A percentile compares a stretch with the other conserved stretches of the same genome.
Conservation (phyloP, 2,888 invertebrate species). For the Drosophila tanythrix region DNA sequence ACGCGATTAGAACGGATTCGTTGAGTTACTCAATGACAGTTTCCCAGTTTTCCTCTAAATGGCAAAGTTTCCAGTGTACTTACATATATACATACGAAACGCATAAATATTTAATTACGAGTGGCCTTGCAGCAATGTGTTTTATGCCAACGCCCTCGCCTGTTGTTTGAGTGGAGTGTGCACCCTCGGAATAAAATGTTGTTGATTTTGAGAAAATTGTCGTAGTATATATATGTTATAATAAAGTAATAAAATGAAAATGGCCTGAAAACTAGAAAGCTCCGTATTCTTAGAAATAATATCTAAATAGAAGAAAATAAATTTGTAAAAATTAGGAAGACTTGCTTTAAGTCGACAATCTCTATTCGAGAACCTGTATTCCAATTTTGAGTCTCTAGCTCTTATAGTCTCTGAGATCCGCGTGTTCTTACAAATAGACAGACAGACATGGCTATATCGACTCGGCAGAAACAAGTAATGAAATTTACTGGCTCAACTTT, state of each 20-base stretch:
- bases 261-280: neutral
- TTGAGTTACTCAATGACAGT: neutral
- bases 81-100: neutral
- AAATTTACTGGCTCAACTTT: neutral
- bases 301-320: neutral
- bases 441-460: too few species aligned
- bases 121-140: conserved; percentile 11
- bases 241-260: neutral
- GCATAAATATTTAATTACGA: conserved; percentile 36
- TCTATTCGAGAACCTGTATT: neutral
- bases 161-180: conserved; percentile 10
- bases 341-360: neutral
- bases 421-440: too few species aligned
- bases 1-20: conserved; percentile 20
- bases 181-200: conserved; percentile 4
- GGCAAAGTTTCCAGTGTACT: conserved; percentile 1
- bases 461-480: neutral
- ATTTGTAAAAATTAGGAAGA: neutral
- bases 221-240: neutral
- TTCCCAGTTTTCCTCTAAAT: neutral
- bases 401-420: too few species aligned
- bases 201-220: neutral
- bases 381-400: too few species aligned
- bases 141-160: conserved; percentile 11
- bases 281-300: neutral